Base-by-base conservation (phyloP, 2,888 invertebrate species). In the Baccha elongata region DNA sequence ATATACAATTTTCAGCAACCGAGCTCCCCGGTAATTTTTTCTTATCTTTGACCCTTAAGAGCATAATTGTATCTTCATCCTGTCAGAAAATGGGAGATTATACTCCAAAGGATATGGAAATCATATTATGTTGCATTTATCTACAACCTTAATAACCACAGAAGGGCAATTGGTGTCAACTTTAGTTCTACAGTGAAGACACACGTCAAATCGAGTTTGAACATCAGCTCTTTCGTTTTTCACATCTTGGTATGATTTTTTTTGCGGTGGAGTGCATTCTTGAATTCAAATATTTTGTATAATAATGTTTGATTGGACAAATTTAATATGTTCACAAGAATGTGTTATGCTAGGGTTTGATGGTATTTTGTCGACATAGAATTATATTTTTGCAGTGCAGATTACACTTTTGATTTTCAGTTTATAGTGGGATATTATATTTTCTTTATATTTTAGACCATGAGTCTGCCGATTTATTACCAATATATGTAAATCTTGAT, bases 161-260 rank as follows among this genome's bases (percentile, higher is more conserved):
- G 23, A 13, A 35, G 42, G n/a, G 44, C 11, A 40, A 37, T 23
- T 19, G 26, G 8, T 69, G 60, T 69, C 69, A 76, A 32, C 11
- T 37, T 8, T n/a, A 71, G 40, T 21, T 13, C 32, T 15, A 3
- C 42, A 32, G 15, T 1, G n/a, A n/a, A n/a, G 23, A 3, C 26
- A 26, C 26, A 26, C 6, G 3, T 26, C n/a, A 55, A 46, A 52
- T 46, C 55, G 29, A 55, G 78, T 78, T 83, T 29, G 72, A n/a
- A 44, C 23, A 7, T 42, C 68, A 64, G 55, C 72, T 83, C 76
- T 83, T 83, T 72, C 29, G 48, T 83, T 48, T 76, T 48, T 13
- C 13, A 42, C 13, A 11, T 32, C 7, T 37, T 32, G 5, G 13
- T 11, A 7, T 11, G 13, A 11, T 32, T 19, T 55, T 50, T 26